Evolutionary conservation across 2,113 vertebrate genomes (phyloP).

Genomic region (Salvelinus fontinalis): DNA sequence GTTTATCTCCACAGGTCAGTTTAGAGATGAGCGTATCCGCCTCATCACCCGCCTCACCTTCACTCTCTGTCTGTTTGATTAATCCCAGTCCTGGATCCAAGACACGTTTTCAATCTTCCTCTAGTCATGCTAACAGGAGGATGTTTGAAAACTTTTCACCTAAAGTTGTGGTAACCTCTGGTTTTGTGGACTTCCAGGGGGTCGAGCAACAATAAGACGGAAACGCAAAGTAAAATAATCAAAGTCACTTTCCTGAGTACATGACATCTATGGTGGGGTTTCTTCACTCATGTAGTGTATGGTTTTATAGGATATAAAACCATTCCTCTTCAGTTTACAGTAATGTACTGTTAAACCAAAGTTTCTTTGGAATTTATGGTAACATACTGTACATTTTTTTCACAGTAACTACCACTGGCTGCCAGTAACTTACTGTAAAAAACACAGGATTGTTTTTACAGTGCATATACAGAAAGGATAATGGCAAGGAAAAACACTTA

Average conservation of each 20-base stretch:
- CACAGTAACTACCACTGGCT: no score
- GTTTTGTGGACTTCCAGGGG: constrained; percentile 48
- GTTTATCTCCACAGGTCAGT: constrained; percentile 53
- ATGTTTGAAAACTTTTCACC: constrained; percentile 63
- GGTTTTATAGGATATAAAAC: constrained; percentile 19
- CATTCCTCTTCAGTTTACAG: neutral
- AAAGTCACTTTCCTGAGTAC: constrained; percentile 72
- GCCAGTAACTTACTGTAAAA: no score
- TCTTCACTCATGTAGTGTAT: constrained; percentile 26
- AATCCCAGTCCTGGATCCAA: constrained; percentile 42
- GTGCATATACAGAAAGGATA: no score
- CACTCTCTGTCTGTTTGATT: constrained; percentile 49
- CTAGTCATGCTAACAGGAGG: constrained; percentile 63
- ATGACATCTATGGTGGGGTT: constrained; percentile 34
- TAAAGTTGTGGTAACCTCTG: constrained; percentile 57
- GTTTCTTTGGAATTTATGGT: no score
- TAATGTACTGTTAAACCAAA: no score
- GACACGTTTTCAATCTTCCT: constrained; percentile 61
- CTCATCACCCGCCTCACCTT: constrained; percentile 46
- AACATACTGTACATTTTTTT: no score
- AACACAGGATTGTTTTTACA: no score
- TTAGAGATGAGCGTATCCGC: constrained; percentile 60
- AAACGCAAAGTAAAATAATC: constrained; percentile 74
- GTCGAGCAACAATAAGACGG: constrained; percentile 69
- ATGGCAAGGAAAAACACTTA: neutral